A percentile compares a stretch with the other conserved stretches of the same genome.
Evolutionary conservation across 2,797 vertebrate genomes (phyloP).

Genomic region (Pagetopsis macropterus): DNA sequence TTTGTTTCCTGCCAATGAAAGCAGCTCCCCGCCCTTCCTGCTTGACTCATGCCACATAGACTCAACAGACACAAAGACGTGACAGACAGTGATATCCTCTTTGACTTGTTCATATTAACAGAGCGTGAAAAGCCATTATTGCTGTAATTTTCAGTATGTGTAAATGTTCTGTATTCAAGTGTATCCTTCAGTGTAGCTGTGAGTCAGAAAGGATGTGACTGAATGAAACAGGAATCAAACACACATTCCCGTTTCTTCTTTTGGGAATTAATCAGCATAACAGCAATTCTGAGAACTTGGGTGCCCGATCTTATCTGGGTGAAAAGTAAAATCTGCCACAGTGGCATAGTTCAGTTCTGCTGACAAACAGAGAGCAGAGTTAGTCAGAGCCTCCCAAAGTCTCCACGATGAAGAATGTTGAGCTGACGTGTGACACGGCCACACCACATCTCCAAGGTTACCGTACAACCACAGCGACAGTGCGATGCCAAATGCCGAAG

Average conservation of each 20-base stretch:
- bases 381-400: conserved; percentile 57
- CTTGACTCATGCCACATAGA: conserved; percentile 78
- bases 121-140: neutral
- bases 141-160: neutral
- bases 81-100: conserved; percentile 36
- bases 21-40: conserved; percentile 81
- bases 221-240: conserved; percentile 25
- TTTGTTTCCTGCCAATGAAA: conserved; percentile 82
- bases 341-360: conserved; percentile 51
- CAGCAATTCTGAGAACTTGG: conserved; percentile 33
- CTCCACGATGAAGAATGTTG: conserved; percentile 62
- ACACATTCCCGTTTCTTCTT: conserved; percentile 69
- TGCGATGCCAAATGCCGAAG: conserved; percentile 42
- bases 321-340: conserved; percentile 39
- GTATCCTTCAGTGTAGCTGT: neutral
- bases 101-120: conserved; percentile 20
- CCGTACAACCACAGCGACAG: conserved; percentile 20
- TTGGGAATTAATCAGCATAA: conserved; percentile 65
- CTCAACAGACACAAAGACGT: conserved; percentile 43
- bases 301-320: conserved; percentile 19
- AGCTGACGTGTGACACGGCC: conserved; percentile 47
- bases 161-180: neutral
- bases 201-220: conserved; percentile 29
- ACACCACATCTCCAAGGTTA: conserved; percentile 65
- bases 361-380: conserved; percentile 47